Percentiles rank a stretch among this genome's conserved stretches.
phyloP scores from a whole-genome alignment of 2,113 vertebrate genomes.

The Bothrops jararaca region DNA sequence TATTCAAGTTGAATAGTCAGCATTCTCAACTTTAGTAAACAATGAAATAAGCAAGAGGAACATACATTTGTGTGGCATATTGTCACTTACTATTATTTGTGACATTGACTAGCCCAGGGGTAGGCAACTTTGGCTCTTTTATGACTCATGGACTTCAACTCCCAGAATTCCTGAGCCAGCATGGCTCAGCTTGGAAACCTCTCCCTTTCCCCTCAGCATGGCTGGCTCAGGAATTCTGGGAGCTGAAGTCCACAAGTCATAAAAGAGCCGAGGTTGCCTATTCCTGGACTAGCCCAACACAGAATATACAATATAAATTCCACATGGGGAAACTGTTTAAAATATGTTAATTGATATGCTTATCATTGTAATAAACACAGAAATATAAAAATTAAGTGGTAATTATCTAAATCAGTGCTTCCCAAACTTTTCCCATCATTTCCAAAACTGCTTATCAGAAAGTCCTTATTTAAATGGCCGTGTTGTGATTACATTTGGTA shows the following conservation, averaged over 20 bases:
- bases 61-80: background rate
- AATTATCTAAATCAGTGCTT: background rate
- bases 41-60: background rate
- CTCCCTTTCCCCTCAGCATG: no score
- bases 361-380: constrained; percentile 17
- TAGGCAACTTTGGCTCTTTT: no score
- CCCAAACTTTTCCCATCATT: background rate
- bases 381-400: constrained; percentile 4
- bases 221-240: no score
- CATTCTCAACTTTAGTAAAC: background rate
- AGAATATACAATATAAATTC: background rate
- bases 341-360: background rate
- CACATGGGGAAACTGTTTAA: background rate
- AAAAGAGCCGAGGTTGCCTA: no score
- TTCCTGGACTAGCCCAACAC: background rate
- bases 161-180: no score
- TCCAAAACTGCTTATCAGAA: background rate
- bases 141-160: no score
- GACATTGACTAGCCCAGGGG: background rate
- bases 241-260: no score
- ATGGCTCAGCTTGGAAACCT: no score
- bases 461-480: background rate
- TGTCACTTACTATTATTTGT: background rate
- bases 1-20: background rate
- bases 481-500: no score